phyloP scores from a whole-genome alignment of 2,888 invertebrate genomes.

The Rhodophaea formosa region DNA sequence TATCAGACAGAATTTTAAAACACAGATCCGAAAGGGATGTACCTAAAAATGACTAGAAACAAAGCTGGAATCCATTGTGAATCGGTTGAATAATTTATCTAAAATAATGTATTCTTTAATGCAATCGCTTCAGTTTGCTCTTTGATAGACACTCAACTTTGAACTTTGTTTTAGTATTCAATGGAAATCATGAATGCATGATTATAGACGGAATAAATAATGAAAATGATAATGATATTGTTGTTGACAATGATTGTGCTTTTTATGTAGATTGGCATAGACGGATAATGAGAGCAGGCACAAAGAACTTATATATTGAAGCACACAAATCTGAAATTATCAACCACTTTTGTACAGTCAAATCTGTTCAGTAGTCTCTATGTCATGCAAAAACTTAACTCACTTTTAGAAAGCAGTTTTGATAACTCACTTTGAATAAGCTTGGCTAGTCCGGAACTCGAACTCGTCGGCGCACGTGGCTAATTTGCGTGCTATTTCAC shows the following conservation, averaged over 20 bases:
- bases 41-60: not conserved
- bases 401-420: no score
- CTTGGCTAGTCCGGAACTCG: no score
- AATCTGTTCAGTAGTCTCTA: no score
- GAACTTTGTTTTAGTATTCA: not conserved
- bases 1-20: constrained; percentile 1
- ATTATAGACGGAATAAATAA: not conserved
- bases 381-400: no score
- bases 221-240: not conserved
- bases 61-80: not conserved
- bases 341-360: no score
- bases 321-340: no score
- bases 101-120: not conserved
- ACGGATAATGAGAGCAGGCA: no score
- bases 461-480: no score
- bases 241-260: not conserved
- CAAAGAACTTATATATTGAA: no score
- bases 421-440: no score
- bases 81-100: not conserved
- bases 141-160: not conserved
- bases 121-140: not conserved
- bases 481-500: no score
- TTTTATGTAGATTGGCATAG: no score
- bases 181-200: not conserved
- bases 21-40: not conserved